Evolutionary conservation across 2,113 vertebrate species (phyloP), one percentile per base, ranked within the genome.

Genomic region (Solea senegalensis): DNA sequence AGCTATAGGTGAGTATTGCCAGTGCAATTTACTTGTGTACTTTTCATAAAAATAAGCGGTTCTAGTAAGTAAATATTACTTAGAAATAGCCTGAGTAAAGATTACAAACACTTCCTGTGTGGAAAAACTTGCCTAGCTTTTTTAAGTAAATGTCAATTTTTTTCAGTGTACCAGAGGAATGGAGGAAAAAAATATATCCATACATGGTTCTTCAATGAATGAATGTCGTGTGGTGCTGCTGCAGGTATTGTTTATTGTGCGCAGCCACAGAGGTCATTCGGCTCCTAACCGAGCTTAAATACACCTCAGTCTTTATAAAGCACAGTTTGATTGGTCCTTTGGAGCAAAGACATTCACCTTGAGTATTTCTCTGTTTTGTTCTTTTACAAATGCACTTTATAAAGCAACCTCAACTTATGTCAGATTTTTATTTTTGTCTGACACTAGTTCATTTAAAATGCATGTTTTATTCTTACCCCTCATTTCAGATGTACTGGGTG

Each of bases 401-500:
- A 21, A 21, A 21, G 43, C 34, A 41, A 28, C 57, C 39, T 46
- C 28, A 26, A 41, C 49, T 44, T 43, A 26, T 40, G 40, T 34
- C 15, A 8, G 7, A 64, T 43, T 41, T 64, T 21, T 64, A 7
- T 64, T 53, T 53, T 5, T 43, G 9, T 27, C 0, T 39, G 39
- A 7, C 49, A 27, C 26, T 54, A 13, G 12, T 51, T 13, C 6
- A 34, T 7, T 8, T 61, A 65, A 78, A 12, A 44, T 40, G 39
- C 11, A 45, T 12, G 11, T 14, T 85, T 62, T 80, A 11, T 67
- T 44, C 21, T 52, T 8, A 15, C 28, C 46, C 66, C 26, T 65
- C 8, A 39, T 45, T 82, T 26, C 68, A 98, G 96, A 97, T 78
- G 96, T 97, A 50, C 92, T 98, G 76, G 95, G 92, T 0, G 96